Base-by-base conservation (phyloP, 2,888 invertebrate species). In the Epirrita christyi region DNA sequence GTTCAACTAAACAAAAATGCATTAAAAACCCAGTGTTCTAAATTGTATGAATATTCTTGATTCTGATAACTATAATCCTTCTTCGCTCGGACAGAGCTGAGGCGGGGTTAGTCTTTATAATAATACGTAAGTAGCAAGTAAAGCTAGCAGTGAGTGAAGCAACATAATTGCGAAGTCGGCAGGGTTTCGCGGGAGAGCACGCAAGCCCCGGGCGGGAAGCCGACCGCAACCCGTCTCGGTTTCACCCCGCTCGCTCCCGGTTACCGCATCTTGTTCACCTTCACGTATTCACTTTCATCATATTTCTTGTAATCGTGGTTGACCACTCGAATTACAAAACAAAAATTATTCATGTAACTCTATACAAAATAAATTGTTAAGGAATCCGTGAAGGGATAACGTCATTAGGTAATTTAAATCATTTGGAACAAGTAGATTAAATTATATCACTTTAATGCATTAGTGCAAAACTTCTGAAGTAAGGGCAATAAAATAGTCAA, bases 231-330 rank as follows among this genome's bases (percentile, higher is more conserved):
- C 71, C 74, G 77, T 76, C 75, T 85, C 78, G 64, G 74, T 76
- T 84, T 80, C 80, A 79, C 75, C 69, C 75, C 66, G 76, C 78
- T 75, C 66, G 76, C 78, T 78, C 80, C 80, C 73, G 80, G 78
- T 71, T 72, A 71, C 72, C 76, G 75, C 77, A 78, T 78, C 80
- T 77, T 64, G 80, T 72, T 86, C 71, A 80, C 82, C 78, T 79
- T 79, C 80, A 61, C 73, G 73, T 81, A 78, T 81, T 82, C 78
- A 83, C 83, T 86, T 85, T 85, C 82, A 80, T 80, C 71, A 73
- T 73, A 66, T 73, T 78, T 79, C 80, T 68, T 70, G 56, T 51
- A 59, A 59, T 51, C 49, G 59, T 55, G 61, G 67, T 64, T 55
- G 51, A 64, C 62, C 65, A 68, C 72, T 76, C 67, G 44, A 57